Evolutionary conservation across 2,888 invertebrate species (phyloP), one percentile per base, ranked within the genome.

Genomic region (Digitonthophagus gazella): DNA sequence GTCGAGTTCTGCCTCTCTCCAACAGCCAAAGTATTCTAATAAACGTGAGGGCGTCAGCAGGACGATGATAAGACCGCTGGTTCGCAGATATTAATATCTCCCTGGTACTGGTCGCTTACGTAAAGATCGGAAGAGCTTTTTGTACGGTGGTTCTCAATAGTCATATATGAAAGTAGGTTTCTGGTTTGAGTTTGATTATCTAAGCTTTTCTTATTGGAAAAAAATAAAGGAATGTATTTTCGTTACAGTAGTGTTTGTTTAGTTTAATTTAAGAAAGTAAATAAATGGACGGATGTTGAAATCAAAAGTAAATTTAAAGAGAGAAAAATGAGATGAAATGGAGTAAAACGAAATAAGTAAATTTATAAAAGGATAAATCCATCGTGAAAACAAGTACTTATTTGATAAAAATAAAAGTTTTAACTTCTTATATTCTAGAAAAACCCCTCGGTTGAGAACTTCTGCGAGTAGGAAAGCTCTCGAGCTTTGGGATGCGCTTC

Each of bases 401-500:
- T 44, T 44, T 3, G 28, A 11, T 6, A 44, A 44, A 44, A 44
- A 44, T 6, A 44, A 44, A 44, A 44, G 3, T 44, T 44, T 44
- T 3, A 44, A 3, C 6, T 3, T 44, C 11, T 44, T 44, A 8
- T 44, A 8, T 44, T 44, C 22, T 8, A 44, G 28, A 44, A 44
- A 44, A 44, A 6, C 28, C 28, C 28, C 28, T 44, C 28, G 28
- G 28, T 44, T 44, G 28, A 44, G 28, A 44, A 44, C 28, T 44
- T 8, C 28, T 44, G 28, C 28, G 28, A 44, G 28, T 44, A 44
- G 28, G 28, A 11, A 44, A 44, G 28, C 28, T 44, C 28, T 44
- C 28, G 28, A 44, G 28, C 11, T 44, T 44, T 11, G 11, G 18
- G 61, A 61, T 61, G 58, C 67, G 61, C 61, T 66, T 66, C 68